These are phyloP conservation scores for Melanargia galathea DNA, from an alignment of 2,888 invertebrate species.

Conservation along the genomic window DNA sequence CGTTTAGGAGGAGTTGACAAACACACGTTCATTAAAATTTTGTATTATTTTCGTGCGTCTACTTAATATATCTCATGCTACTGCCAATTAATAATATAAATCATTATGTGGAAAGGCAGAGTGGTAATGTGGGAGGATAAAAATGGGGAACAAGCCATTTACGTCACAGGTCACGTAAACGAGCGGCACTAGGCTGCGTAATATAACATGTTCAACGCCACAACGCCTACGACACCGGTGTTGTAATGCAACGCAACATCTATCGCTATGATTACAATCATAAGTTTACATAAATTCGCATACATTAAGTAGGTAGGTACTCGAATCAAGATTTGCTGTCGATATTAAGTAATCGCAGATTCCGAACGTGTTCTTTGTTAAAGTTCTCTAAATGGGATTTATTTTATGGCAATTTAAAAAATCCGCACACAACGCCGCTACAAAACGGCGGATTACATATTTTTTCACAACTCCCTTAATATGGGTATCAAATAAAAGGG, in stretches of 20 bases:
- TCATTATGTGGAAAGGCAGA: neutral
- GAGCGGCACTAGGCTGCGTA: neutral
- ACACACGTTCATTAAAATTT: too few species aligned
- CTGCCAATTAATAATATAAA: neutral
- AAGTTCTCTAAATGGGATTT: too few species aligned
- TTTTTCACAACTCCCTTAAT: too few species aligned
- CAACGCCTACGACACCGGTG: neutral
- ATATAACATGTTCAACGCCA: neutral
- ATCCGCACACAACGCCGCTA: too few species aligned
- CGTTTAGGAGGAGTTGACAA: too few species aligned
- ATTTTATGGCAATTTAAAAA: too few species aligned
- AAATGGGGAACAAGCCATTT: neutral
- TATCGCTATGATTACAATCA: neutral
- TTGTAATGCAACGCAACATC: neutral
- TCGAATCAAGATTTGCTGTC: too few species aligned
- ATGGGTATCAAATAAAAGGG: too few species aligned
- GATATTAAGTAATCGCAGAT: too few species aligned
- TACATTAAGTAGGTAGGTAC: neutral
- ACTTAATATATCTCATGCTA: neutral
- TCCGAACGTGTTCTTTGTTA: too few species aligned
- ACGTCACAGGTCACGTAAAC: neutral
- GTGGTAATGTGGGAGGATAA: neutral
- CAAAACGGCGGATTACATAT: too few species aligned
- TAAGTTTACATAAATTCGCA: constrained; percentile 2
- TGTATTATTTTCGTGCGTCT: too few species aligned